Base-by-base conservation (phyloP, 2,888 invertebrate genomes). In the Fabriciana adippe region DNA sequence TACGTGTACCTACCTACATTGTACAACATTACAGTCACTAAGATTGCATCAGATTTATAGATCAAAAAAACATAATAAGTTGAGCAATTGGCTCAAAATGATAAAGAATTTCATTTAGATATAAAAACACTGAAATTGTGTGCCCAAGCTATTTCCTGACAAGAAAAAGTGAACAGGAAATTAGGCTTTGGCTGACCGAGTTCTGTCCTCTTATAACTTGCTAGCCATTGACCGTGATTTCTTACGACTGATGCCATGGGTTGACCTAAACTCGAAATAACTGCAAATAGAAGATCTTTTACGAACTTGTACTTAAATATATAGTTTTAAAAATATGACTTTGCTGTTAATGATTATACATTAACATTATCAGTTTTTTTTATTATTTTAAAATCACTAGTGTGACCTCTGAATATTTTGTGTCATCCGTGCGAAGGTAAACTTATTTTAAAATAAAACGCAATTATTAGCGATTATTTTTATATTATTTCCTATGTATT, bases 161-260 rank as follows among this genome's bases (percentile, higher is more conserved):
- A 16, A 59, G 21, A 59, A 59, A 57, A 15, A 26, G n/a, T 47
- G 47, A 59, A 57, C 13, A 57, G 41, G 35, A 35, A 47, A 26
- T n/a, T 26, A 47, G 48, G 48, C 26, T 48, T 59, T 47, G 48
- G 47, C n/a, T 26, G 57, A n/a, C 57, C 57, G 57, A 59, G 47
- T 47, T 59, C 57, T 59, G 47, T n/a, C 45, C 26, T 45, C 15
- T 48, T 48, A 41, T 47, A 59, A 47, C 47, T 48, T 26, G 57
- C 47, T 59, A 47, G 57, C 57, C 48, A 48, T 47, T 59, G 57
- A 47, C 57, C 57, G 57, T 59, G 26, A 59, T 59, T 59, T 59
- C 31, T 26, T 48, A 59, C 16, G 48, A 48, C 35, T 41, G 11
- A 41, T 48, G 48, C 31, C 59, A 48, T n/a, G 26, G 59, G 35